Evolutionary conservation across 2,113 vertebrate genomes (phyloP), one percentile per base, ranked within the genome.

Genomic region (Candoia aspera): DNA sequence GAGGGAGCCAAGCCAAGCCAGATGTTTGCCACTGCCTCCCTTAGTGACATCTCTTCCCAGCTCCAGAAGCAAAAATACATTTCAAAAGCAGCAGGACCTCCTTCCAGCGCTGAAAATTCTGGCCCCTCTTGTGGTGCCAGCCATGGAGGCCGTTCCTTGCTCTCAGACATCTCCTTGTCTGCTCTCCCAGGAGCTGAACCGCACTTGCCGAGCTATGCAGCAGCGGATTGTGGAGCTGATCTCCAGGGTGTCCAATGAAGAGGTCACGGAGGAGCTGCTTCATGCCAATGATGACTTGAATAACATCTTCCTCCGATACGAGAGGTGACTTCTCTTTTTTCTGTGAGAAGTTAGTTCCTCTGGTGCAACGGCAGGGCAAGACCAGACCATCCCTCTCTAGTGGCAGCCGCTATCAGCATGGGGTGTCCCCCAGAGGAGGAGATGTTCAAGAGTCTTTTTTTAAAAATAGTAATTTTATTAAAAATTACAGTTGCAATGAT

Each of bases 221-320:
- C 98, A 99, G 95, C 98, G 99, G 94, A 98, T 99, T 54, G 97
- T 99, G 95, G 99, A 99, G 96, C 99, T 99, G 94, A 98, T 99
- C 97, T 99, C 99, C 90, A 97, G 98, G 6, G 98, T 99, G 94
- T 98, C 98, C 94, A 99, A 99, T 0, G 99, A 99, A 96, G 98
- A 99, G 55, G 98, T 99, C 96, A 99, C 99, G 0, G 99, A 99
- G 96, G 99, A 99, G 93, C 97, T 99, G 94, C 97, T 99, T 90
- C 99, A 99, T 0, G 99, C 99, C 94, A 99, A 99, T 0, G 99
- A 99, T 2, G 99, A 99, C 97, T 98, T 99, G 97, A 99, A 99
- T 96, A 99, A 99, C 0, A 98, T 99, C 95, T 99, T 99, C 95
- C 98, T 99, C 64, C 96, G 99, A 95, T 99, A 99, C 0, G 99